Conservation (phyloP, 2,113 vertebrate genomes). For the Antechinus stuartii region DNA sequence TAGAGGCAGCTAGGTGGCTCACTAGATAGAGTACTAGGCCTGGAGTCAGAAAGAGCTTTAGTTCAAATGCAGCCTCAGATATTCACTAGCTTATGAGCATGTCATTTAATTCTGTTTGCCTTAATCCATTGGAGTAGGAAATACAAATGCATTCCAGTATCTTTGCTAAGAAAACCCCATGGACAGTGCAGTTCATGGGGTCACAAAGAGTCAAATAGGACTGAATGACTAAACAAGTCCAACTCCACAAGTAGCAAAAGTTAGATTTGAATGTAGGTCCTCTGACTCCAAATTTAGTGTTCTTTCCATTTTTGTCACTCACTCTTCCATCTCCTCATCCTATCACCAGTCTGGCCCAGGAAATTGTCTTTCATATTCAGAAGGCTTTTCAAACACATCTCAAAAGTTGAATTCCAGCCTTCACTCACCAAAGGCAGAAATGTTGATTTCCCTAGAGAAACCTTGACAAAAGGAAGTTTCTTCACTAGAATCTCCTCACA, state of each 20-base stretch:
- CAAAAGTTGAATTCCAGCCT: neutral
- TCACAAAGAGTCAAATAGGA: neutral
- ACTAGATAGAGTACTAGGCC: neutral
- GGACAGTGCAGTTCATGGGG: too few species aligned
- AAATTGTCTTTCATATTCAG: neutral
- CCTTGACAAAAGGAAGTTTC: neutral
- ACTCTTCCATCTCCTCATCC: neutral
- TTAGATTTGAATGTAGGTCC: too few species aligned
- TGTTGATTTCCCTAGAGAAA: neutral
- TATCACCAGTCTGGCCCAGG: neutral
- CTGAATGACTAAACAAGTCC: too few species aligned
- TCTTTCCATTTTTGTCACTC: too few species aligned
- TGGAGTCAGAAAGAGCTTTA: too few species aligned
- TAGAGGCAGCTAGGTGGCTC: neutral
- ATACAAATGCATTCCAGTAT: neutral
- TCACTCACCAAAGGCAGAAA: neutral
- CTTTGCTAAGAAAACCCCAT: neutral
- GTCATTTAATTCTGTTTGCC: neutral
- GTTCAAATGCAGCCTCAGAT: too few species aligned
- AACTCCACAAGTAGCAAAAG: too few species aligned
- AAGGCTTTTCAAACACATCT: neutral
- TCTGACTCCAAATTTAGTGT: neutral
- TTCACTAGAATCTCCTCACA: neutral
- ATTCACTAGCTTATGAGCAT: neutral
- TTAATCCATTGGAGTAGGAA: neutral